Evolutionary conservation across 2,888 invertebrate genomes (phyloP).

Genomic region (Eupithecia subumbrata): DNA sequence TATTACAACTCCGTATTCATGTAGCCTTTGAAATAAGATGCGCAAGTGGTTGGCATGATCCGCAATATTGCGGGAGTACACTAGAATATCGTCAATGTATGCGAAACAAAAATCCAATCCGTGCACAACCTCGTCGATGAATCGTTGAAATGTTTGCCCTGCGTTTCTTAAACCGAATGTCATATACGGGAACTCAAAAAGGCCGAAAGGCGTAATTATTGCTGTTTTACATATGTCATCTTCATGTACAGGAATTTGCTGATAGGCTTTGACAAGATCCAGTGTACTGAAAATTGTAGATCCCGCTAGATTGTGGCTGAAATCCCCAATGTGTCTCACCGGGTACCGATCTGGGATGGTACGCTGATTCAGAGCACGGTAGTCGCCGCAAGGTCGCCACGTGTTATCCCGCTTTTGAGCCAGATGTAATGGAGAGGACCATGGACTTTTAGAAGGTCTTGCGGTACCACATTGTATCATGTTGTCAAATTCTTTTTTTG

Average conservation of each 20-base stretch:
- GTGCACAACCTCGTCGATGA: conserved; percentile 24
- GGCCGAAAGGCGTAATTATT: conserved; percentile 48
- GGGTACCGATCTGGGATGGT: too few relatives aligned
- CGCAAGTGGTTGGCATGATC: conserved; percentile 7
- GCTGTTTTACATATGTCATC: conserved; percentile 60
- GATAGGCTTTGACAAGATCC: not conserved
- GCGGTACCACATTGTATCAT: conserved; percentile 42
- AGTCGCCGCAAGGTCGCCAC: too few relatives aligned
- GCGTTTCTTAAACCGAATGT: conserved; percentile 50
- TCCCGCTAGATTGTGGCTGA: too few relatives aligned
- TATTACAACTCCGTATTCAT: too few relatives aligned
- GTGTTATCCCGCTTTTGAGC: conserved; percentile 19
- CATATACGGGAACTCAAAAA: conserved; percentile 59
- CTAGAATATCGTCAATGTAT: conserved; percentile 9
- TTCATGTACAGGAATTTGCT: conserved; percentile 52
- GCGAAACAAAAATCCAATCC: conserved; percentile 35
- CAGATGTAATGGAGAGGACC: conserved; percentile 46
- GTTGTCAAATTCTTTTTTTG: conserved; percentile 29
- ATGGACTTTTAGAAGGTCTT: conserved; percentile 46
- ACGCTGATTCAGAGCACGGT: too few relatives aligned
- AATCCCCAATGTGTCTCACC: too few relatives aligned
- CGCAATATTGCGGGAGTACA: not conserved
- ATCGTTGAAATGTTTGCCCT: conserved; percentile 40
- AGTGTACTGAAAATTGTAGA: too few relatives aligned
- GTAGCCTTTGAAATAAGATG: not conserved